Conservation (phyloP, 2,113 vertebrate genomes). For the Electrona antarctica region DNA sequence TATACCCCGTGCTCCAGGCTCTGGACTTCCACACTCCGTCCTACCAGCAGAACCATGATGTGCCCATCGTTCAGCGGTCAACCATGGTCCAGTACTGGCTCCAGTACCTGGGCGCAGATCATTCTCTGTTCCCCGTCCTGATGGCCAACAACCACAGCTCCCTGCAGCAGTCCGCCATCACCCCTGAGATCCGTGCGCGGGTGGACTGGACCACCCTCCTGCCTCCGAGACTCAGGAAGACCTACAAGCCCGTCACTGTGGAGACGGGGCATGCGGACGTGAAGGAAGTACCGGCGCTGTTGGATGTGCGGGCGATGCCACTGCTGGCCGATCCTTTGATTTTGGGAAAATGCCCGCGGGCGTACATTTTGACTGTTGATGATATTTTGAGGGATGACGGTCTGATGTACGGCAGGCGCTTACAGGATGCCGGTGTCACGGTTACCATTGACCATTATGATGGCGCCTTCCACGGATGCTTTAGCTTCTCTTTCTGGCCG, state of each 20-base stretch:
- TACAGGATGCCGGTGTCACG: conserved; percentile 84
- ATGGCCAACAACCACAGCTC: conserved; percentile 89
- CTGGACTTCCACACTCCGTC: conserved; percentile 92
- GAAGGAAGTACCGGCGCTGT: conserved; percentile 79
- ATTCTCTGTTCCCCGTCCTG: conserved; percentile 75
- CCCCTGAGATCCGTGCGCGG: conserved; percentile 75
- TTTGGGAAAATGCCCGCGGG: conserved; percentile 81
- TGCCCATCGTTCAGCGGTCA: conserved; percentile 75
- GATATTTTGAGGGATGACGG: conserved; percentile 94
- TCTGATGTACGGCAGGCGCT: conserved; percentile 86
- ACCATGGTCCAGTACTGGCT: conserved; percentile 90
- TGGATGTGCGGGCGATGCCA: conserved; percentile 84
- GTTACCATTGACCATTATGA: conserved; percentile 87
- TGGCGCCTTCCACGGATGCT: conserved; percentile 91
- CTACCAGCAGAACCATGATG: conserved; percentile 83
- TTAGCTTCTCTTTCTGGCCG: conserved; percentile 87
- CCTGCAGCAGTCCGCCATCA: conserved; percentile 64
- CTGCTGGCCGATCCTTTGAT: conserved; percentile 83
- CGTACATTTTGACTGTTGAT: conserved; percentile 90
- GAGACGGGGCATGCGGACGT: conserved; percentile 68
- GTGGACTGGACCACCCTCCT: conserved; percentile 87
- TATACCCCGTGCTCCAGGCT: conserved; percentile 89
- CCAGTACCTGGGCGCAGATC: conserved; percentile 84
- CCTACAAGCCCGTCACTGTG: conserved; percentile 77
- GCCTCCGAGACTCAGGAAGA: conserved; percentile 76